Evolutionary conservation across 2,888 invertebrate species (phyloP).

Genomic region (Lamellibrachia columna): DNA sequence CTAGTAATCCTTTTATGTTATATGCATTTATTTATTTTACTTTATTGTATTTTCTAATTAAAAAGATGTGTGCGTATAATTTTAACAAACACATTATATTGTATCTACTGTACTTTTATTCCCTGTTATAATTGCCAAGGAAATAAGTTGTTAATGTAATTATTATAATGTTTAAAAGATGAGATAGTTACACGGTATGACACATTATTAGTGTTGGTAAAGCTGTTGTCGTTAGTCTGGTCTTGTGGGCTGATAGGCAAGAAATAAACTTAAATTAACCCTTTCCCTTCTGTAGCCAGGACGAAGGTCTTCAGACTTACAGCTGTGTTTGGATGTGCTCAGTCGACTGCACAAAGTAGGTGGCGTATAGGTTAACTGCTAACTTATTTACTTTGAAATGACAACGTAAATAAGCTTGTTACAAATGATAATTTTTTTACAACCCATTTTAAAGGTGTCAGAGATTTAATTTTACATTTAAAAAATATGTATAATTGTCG

Average conservation of each 20-base stretch:
- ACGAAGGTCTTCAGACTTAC: background rate
- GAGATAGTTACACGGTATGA: no score
- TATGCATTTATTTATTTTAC: no score
- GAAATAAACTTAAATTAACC: background rate
- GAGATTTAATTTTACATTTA: background rate
- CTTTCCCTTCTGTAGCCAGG: background rate
- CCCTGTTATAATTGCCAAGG: no score
- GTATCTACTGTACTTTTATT: no score
- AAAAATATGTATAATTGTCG: no score
- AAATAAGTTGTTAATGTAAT: no score
- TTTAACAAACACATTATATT: no score
- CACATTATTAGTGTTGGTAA: no score
- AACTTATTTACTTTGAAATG: background rate
- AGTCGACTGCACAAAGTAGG: conserved; percentile 19
- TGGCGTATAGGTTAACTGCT: background rate
- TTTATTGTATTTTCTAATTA: no score
- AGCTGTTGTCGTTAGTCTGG: background rate
- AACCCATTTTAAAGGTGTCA: background rate
- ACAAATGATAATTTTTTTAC: background rate
- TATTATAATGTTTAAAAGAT: no score
- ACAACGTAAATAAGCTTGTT: background rate
- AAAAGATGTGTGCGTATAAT: no score
- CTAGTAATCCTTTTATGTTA: no score
- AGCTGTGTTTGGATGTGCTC: conserved; percentile 21
- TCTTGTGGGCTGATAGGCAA: background rate